phyloP scores from a whole-genome alignment of 2,113 vertebrate genomes.

The Elephantulus edwardii region DNA sequence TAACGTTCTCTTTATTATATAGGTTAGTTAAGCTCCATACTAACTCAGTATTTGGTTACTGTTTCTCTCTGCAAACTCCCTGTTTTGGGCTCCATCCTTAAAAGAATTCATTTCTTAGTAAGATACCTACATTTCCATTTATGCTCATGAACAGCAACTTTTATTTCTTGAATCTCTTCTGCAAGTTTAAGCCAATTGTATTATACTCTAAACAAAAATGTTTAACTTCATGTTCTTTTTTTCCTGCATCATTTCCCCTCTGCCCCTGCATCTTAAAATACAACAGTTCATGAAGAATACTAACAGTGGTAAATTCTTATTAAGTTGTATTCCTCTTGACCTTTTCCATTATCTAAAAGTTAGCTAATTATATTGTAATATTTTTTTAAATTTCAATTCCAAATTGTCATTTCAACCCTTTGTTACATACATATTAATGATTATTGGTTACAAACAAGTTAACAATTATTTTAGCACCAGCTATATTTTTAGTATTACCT shows the following conservation, averaged over 20 bases:
- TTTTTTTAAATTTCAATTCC: background rate
- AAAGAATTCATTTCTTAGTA: slow-evolving; percentile 30
- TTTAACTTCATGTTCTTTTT: background rate
- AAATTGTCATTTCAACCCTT: background rate
- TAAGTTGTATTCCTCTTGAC: background rate
- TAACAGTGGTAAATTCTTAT: background rate
- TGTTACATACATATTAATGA: background rate
- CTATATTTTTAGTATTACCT: background rate
- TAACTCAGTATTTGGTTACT: background rate
- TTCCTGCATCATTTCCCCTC: no score
- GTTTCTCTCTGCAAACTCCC: background rate
- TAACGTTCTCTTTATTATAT: background rate
- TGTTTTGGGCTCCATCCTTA: background rate
- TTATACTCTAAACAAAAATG: background rate
- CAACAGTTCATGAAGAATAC: background rate
- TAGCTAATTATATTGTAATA: background rate
- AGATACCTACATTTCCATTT: background rate
- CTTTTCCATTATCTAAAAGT: background rate
- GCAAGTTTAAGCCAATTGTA: background rate
- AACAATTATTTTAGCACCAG: background rate
- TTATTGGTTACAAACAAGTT: background rate
- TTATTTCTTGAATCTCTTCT: background rate
- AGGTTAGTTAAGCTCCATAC: background rate
- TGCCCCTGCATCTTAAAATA: slow-evolving; percentile 20
- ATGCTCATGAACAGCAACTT: background rate